Evolutionary conservation across 2,113 vertebrate genomes (phyloP).

Genomic region (Ictalurus furcatus): DNA sequence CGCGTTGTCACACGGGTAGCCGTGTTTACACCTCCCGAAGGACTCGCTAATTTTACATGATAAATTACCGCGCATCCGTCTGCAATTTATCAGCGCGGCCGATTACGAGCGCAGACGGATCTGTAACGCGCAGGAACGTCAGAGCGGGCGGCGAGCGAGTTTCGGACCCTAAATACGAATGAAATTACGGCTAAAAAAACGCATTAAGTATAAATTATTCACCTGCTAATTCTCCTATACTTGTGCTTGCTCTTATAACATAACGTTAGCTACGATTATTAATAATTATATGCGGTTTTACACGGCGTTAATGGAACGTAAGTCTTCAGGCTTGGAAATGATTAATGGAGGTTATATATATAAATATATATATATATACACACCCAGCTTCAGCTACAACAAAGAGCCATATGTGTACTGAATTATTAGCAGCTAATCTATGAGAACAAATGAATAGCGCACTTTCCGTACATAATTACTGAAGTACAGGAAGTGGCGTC

Average conservation of each 20-base stretch:
- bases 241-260: background rate
- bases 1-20: slow-evolving; percentile 46
- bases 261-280: background rate
- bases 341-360: too few species aligned
- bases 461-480: too few species aligned
- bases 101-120: slow-evolving; percentile 64
- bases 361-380: too few species aligned
- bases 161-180: background rate
- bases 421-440: background rate
- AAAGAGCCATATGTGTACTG: too few species aligned
- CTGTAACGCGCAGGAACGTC: slow-evolving; percentile 48
- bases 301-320: too few species aligned
- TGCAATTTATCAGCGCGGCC: slow-evolving; percentile 61
- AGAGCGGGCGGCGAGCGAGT: background rate
- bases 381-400: too few species aligned
- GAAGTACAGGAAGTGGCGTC: too few species aligned
- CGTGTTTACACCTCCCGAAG: slow-evolving; percentile 51
- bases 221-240: background rate
- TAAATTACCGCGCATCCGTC: slow-evolving; percentile 59
- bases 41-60: slow-evolving; percentile 59
- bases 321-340: background rate
- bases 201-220: background rate
- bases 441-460: too few species aligned
- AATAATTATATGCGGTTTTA: background rate
- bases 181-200: background rate